Percentiles rank a stretch among this genome's conserved stretches.
Evolutionary conservation across 2,113 vertebrate genomes (phyloP).

Genomic region (Pachypanchax playfairii): DNA sequence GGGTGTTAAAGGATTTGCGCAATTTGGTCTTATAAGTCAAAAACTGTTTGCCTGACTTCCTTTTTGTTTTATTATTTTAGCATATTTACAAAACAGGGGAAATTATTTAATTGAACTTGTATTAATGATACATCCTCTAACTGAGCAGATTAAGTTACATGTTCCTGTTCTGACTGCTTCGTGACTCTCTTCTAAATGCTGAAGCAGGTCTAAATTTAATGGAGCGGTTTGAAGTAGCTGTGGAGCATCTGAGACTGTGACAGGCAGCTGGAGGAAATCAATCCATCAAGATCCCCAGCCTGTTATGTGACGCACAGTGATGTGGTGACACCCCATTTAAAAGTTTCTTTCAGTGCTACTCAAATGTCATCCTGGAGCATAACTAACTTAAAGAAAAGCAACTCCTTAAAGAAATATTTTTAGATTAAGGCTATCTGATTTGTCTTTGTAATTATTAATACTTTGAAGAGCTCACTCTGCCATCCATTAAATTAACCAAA

Average conservation of each 20-base stretch:
- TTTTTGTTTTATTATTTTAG: neutral
- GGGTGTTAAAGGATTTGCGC: too few relatives aligned
- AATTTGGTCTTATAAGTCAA: too few relatives aligned
- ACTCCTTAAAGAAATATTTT: slow-evolving; percentile 51
- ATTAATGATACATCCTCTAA: too few relatives aligned
- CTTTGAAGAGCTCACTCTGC: slow-evolving; percentile 70
- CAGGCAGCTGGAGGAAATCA: slow-evolving; percentile 11
- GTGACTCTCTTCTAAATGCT: neutral
- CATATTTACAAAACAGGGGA: too few relatives aligned
- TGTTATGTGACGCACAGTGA: slow-evolving; percentile 10
- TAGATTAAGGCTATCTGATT: slow-evolving; percentile 65
- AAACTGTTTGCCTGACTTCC: too few relatives aligned
- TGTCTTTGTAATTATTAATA: slow-evolving; percentile 50
- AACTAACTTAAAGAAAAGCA: slow-evolving; percentile 33
- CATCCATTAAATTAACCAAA: slow-evolving; percentile 78
- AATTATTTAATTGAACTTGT: too few relatives aligned
- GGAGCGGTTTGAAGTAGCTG: slow-evolving; percentile 6
- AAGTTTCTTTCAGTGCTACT: slow-evolving; percentile 17
- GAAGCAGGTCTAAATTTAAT: neutral
- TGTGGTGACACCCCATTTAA: slow-evolving; percentile 16
- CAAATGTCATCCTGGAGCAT: slow-evolving; percentile 23
- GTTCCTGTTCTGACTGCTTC: neutral
- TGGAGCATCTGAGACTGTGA: slow-evolving; percentile 22
- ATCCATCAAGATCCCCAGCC: neutral
- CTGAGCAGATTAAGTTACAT: neutral